A percentile compares a stretch with the other conserved stretches of the same genome.
phyloP scores from a whole-genome alignment of 2,113 vertebrate species.

The Nettapus auritus region DNA sequence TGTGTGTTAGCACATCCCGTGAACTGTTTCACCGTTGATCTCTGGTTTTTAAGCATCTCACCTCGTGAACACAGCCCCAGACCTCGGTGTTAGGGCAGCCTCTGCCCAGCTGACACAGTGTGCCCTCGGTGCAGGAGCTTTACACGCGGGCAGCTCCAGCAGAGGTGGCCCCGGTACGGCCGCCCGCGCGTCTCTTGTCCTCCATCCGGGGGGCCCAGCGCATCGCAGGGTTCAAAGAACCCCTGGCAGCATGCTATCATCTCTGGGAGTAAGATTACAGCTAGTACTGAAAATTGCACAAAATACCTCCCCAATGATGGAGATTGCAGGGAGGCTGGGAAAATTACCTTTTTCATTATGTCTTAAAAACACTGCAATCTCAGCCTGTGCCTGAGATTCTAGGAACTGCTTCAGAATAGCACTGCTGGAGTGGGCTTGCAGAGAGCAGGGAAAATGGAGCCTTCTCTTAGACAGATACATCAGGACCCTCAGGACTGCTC shows the following conservation, averaged over 20 bases:
- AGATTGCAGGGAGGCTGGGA: conserved; percentile 63
- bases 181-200: background rate
- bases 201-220: background rate
- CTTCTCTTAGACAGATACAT: background rate
- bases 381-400: conserved; percentile 37
- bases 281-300: conserved; percentile 54
- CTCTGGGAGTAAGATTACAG: conserved; percentile 20
- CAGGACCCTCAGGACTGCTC: background rate
- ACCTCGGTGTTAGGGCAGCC: background rate
- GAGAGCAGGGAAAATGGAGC: conserved; percentile 46
- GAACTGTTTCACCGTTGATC: background rate
- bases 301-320: conserved; percentile 55
- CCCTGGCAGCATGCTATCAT: conserved; percentile 5
- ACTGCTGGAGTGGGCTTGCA: background rate
- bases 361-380: conserved; percentile 60
- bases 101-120: accelerated
- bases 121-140: accelerated
- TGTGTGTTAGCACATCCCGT: background rate
- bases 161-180: background rate
- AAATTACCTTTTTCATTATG: conserved; percentile 65
- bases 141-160: accelerated
- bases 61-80: background rate
- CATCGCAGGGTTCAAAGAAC: background rate
- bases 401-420: conserved; percentile 35
- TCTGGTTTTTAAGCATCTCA: background rate